phyloP scores from a whole-genome alignment of 2,113 vertebrate genomes.

The Carollia perspicillata region DNA sequence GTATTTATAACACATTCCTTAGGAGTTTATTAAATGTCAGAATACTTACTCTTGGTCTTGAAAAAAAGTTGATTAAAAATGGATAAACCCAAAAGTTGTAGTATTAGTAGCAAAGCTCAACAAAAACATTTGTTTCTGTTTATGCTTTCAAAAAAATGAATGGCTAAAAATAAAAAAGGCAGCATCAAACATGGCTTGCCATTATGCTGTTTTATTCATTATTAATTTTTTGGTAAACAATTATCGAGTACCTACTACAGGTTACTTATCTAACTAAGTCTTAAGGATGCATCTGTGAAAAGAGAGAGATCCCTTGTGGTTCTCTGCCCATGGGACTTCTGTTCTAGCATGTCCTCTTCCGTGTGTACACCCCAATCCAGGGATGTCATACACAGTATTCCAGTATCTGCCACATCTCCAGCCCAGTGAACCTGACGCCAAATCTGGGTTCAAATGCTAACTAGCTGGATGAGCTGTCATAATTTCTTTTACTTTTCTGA shows the following conservation, averaged over 20 bases:
- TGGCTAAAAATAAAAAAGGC: background rate
- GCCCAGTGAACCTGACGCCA: background rate
- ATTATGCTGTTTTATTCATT: background rate
- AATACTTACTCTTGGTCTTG: background rate
- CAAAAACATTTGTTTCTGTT: background rate
- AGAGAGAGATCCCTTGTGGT: background rate
- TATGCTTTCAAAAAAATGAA: background rate
- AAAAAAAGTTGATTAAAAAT: background rate
- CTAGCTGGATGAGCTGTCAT: background rate
- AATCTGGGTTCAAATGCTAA: background rate
- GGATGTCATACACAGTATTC: background rate
- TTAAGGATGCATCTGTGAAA: background rate
- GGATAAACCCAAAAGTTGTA: background rate
- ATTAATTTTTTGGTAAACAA: background rate
- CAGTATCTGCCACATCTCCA: background rate
- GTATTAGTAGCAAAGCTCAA: background rate
- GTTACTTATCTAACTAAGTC: background rate
- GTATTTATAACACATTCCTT: background rate
- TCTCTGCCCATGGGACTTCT: background rate
- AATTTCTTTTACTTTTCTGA: background rate
- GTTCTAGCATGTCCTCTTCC: fast-evolving
- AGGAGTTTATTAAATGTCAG: background rate
- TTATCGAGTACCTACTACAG: background rate
- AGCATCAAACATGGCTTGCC: background rate
- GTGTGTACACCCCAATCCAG: too few relatives aligned